Evolutionary conservation across 1,140 invertebrate genomes (phyloP).

Genomic region (Wasmannia auropunctata): DNA sequence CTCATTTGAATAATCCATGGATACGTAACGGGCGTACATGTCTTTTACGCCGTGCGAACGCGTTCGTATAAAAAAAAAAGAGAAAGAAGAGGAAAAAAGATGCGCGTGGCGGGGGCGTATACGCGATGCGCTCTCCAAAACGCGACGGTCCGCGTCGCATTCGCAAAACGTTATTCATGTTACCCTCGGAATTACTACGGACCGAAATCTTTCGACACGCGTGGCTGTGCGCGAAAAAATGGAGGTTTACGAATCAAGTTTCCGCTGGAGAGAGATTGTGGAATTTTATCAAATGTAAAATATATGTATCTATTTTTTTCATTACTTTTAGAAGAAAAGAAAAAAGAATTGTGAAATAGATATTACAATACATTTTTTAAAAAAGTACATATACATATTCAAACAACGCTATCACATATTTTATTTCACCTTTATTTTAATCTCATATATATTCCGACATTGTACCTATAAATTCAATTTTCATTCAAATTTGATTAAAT

Average conservation of each 20-base stretch:
- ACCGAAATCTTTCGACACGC: background rate
- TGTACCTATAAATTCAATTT: background rate
- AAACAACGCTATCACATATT: background rate
- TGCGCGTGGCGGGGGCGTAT: background rate
- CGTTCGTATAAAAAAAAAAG: conserved; percentile 14
- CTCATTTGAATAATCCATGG: conserved; percentile 65
- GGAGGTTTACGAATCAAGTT: background rate
- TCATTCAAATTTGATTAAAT: background rate
- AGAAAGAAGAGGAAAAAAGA: background rate
- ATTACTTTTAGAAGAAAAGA: background rate
- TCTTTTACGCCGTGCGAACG: conserved; percentile 43
- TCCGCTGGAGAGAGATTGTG: background rate
- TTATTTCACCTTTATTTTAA: background rate
- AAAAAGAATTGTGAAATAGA: background rate
- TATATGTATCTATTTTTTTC: background rate
- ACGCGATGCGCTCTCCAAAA: conserved; percentile 17
- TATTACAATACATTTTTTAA: too few relatives aligned
- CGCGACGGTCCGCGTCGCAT: background rate
- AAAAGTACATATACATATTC: background rate
- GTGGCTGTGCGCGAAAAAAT: background rate
- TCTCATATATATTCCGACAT: background rate
- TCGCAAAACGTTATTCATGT: conserved; percentile 43
- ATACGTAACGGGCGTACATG: conserved; percentile 50
- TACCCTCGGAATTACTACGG: conserved; percentile 4
- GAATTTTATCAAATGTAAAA: conserved; percentile 9